Percentiles rank a stretch among this genome's conserved stretches.
Evolutionary conservation across 2,888 invertebrate species (phyloP).

Genomic region (Drymonia ruficornis): DNA sequence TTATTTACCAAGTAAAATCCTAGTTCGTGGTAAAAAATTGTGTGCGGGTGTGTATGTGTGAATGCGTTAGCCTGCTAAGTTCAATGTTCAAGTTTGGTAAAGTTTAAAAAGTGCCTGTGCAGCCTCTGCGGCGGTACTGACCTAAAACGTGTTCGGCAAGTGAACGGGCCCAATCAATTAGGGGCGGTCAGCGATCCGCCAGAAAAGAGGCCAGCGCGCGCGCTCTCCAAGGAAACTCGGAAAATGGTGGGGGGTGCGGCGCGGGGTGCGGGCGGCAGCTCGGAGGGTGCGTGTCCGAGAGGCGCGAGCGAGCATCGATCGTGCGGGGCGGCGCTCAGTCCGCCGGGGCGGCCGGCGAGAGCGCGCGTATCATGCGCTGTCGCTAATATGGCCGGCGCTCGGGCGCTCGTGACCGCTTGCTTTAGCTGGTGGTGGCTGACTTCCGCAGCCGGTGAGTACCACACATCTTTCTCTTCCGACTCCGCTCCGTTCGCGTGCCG

Average conservation of each 20-base stretch:
- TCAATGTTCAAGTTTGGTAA: neutral
- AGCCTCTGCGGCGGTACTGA: slow-evolving; percentile 76
- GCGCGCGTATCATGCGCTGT: slow-evolving; percentile 83
- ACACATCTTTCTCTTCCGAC: slow-evolving; percentile 14
- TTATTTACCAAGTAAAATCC: too few relatives aligned
- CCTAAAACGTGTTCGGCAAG: slow-evolving; percentile 81
- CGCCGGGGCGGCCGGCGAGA: slow-evolving; percentile 84
- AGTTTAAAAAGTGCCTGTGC: slow-evolving; percentile 8
- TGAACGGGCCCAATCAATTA: slow-evolving; percentile 81
- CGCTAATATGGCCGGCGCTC: slow-evolving; percentile 84
- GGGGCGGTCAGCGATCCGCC: slow-evolving; percentile 82
- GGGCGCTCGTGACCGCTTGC: slow-evolving; percentile 83
- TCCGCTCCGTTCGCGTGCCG: slow-evolving; percentile 9
- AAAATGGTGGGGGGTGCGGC: slow-evolving; percentile 68
- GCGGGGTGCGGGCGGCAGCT: slow-evolving; percentile 65
- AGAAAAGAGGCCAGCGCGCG: slow-evolving; percentile 84
- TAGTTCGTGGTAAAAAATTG: too few relatives aligned
- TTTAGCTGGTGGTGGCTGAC: slow-evolving; percentile 83
- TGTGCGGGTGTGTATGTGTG: too few relatives aligned
- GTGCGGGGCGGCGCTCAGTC: slow-evolving; percentile 68
- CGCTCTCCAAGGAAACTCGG: slow-evolving; percentile 84
- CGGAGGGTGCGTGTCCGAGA: slow-evolving; percentile 73
- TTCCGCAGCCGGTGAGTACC: slow-evolving; percentile 81
- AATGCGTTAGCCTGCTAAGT: neutral
- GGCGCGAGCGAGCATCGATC: slow-evolving; percentile 73